Conservation (phyloP, 1,140 invertebrate genomes). For the Homarus americanus region DNA sequence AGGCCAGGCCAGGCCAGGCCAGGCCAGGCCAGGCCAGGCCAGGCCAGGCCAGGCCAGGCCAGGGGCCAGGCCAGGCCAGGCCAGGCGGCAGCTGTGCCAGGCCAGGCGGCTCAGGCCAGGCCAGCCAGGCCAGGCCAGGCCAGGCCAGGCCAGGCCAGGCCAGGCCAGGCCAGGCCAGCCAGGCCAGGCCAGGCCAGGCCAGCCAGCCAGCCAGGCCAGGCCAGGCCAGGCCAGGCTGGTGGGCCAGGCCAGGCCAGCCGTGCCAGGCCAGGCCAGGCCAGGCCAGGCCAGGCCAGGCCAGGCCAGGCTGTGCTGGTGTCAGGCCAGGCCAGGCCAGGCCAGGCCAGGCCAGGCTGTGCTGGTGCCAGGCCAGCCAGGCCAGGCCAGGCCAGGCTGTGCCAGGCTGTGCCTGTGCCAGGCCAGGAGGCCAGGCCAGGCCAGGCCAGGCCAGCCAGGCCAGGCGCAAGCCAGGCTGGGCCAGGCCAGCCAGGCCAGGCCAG, state of each 20-base stretch:
- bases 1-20: slow-evolving; percentile 18
- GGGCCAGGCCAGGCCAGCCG: slow-evolving; percentile 37
- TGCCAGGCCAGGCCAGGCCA: slow-evolving; percentile 23
- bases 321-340: slow-evolving; percentile 70
- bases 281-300: slow-evolving; percentile 74
- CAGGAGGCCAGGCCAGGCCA: slow-evolving; percentile 19
- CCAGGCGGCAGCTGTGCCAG: neutral
- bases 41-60: slow-evolving; percentile 22
- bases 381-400: slow-evolving; percentile 75
- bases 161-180: slow-evolving; percentile 75
- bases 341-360: slow-evolving; percentile 66
- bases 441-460: slow-evolving; percentile 18
- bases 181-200: slow-evolving; percentile 74
- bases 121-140: slow-evolving; percentile 74
- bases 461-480: slow-evolving; percentile 42
- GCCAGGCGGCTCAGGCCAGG: slow-evolving; percentile 2
- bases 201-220: no score
- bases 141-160: slow-evolving; percentile 75
- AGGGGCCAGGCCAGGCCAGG: slow-evolving; percentile 15
- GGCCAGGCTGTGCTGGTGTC: slow-evolving; percentile 65
- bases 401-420: slow-evolving; percentile 71
- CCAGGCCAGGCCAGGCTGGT: slow-evolving; percentile 60
- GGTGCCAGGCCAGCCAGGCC: slow-evolving; percentile 75
- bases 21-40: slow-evolving; percentile 18
- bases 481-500: slow-evolving; percentile 16